A percentile compares a stretch with the other conserved stretches of the same genome.
Conservation (phyloP, 2,113 vertebrate species). For the Zosterops lateralis region DNA sequence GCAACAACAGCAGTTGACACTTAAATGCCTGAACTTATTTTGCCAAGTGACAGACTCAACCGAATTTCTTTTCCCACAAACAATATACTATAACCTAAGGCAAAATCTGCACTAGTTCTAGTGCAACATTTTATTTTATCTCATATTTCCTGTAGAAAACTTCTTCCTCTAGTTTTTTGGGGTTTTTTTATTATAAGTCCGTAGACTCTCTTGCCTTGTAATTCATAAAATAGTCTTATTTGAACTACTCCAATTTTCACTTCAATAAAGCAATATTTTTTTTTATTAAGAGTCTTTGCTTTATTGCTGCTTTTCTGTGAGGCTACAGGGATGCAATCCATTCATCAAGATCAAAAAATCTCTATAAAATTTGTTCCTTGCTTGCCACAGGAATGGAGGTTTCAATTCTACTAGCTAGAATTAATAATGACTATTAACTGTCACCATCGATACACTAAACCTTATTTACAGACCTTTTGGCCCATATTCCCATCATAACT, state of each 20-base stretch:
- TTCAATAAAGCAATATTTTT: background rate
- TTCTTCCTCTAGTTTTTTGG: background rate
- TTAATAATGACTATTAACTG: background rate
- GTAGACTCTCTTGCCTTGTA: background rate
- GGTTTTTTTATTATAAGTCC: background rate
- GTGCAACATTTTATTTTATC: background rate
- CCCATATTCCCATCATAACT: background rate
- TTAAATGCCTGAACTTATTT: background rate
- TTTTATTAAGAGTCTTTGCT: background rate
- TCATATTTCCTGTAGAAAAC: background rate
- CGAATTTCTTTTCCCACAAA: background rate
- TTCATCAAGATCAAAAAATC: background rate
- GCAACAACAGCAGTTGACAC: accelerated
- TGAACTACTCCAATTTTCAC: background rate
- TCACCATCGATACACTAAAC: background rate
- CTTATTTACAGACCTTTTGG: background rate
- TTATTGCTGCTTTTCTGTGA: background rate
- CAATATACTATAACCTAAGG: background rate
- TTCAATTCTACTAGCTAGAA: background rate
- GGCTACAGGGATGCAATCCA: background rate
- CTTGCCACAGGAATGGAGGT: background rate
- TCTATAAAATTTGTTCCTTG: background rate
- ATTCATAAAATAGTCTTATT: background rate
- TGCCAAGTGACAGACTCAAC: background rate
- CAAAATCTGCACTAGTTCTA: background rate